Percentiles rank a stretch among this genome's conserved stretches.
Evolutionary conservation across 2,797 vertebrate species (phyloP).

Genomic region (Orientallactaga sibirica): DNA sequence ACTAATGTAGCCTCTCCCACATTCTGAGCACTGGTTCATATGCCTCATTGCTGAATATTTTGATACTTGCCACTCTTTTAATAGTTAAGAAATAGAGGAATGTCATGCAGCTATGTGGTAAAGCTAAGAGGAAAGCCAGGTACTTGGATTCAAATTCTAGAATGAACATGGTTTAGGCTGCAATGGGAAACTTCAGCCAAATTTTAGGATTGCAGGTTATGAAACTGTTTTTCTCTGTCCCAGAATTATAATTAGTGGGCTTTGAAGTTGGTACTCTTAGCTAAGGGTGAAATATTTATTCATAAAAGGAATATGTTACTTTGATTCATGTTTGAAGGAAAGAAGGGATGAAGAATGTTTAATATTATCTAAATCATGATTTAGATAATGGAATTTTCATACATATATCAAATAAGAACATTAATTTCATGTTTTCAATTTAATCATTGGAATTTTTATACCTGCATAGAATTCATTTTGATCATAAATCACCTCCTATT

Average conservation of each 20-base stretch:
- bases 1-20: neutral
- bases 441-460: too few relatives aligned
- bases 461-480: too few relatives aligned
- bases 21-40: neutral
- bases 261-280: neutral
- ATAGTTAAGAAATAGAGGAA: neutral
- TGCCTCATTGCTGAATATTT: neutral
- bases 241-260: too few relatives aligned
- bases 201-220: neutral
- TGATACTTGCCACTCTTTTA: neutral
- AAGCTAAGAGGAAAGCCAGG: neutral
- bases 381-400: neutral
- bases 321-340: neutral
- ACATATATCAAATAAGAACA: constrained; percentile 38
- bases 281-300: constrained; percentile 1
- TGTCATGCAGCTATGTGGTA: neutral
- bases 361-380: neutral
- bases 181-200: neutral
- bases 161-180: neutral
- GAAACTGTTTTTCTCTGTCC: neutral
- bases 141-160: neutral
- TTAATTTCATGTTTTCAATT: neutral
- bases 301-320: neutral
- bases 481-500: too few relatives aligned
- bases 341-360: neutral